These are phyloP conservation scores for Gnatocerus cornutus DNA, from an alignment of 2,888 invertebrate species.

Conservation along the genomic window DNA sequence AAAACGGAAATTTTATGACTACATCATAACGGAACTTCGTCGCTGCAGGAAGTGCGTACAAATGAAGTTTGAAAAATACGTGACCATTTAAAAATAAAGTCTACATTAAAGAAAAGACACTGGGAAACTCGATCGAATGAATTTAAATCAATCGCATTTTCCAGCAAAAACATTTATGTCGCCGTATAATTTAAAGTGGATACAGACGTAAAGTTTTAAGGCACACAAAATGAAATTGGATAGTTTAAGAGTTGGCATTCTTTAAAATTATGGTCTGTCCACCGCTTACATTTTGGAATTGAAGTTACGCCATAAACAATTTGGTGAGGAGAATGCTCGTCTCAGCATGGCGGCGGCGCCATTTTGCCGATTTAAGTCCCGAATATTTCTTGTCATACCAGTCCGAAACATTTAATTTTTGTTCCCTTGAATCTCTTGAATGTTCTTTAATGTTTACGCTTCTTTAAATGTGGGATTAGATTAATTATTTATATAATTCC, in stretches of 20 bases:
- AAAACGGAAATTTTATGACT: slow-evolving; percentile 13
- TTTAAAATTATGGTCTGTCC: slow-evolving; percentile 1
- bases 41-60: slow-evolving; percentile 3
- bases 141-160: neutral
- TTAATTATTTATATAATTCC: slow-evolving; percentile 22
- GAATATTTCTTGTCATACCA: too few relatives aligned
- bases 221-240: slow-evolving; percentile 1
- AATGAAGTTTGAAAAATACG: neutral
- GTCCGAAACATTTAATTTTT: too few relatives aligned
- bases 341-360: neutral
- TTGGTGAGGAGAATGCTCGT: neutral
- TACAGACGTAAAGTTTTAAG: slow-evolving; percentile 4
- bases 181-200: neutral
- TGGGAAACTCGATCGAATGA: neutral
- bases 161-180: neutral
- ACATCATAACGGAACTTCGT: slow-evolving; percentile 14
- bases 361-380: neutral
- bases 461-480: slow-evolving; percentile 4
- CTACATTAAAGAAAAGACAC: neutral
- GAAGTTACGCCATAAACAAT: neutral
- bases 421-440: too few relatives aligned
- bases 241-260: neutral
- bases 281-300: neutral
- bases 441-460: neutral
- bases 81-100: neutral